These are phyloP conservation scores for Mus musculus DNA, from an alignment of 2,113 vertebrate species.

Conservation along the genomic window GRCm39 chr6:103537501-103538000, in stretches of 20 bases:
- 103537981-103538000: not conserved
- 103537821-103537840: not conserved
- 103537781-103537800: not conserved
- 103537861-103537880: not conserved
- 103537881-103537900: not conserved
- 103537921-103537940: not conserved
- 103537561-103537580: not conserved
- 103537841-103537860: not conserved
- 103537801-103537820: not conserved
- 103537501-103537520: conserved; percentile 10
- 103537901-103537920: not conserved
- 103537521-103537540: not conserved
- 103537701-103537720: not conserved
- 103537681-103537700: not conserved
- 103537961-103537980: not conserved
- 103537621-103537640: not conserved
- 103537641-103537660: not conserved
- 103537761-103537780: not conserved
- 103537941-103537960: not conserved
- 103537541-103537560: not conserved
- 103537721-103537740: conserved; percentile 4
- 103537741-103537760: conserved; percentile 21
- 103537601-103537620: not conserved
- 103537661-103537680: not conserved
- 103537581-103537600: not conserved